Evolutionary conservation across 2,888 invertebrate genomes (phyloP).

Genomic region (Sphecodes monilicornis): DNA sequence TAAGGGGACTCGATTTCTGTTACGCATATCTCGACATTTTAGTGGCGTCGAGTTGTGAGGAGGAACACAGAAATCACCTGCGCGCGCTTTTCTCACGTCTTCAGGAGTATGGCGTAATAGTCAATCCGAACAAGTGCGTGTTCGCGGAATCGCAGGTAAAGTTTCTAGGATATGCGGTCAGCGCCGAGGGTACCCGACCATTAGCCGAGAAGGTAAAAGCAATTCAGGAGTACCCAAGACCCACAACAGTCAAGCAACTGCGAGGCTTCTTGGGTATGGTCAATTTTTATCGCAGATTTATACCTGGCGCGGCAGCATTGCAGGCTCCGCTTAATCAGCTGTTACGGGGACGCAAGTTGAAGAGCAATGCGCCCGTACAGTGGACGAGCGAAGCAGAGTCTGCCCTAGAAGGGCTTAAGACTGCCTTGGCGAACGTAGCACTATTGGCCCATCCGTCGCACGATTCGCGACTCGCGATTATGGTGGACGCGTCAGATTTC

Average conservation of each 20-base stretch:
- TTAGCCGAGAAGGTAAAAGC: not conserved
- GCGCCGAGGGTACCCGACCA: not conserved
- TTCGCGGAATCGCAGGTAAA: not conserved
- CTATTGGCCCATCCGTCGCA: not conserved
- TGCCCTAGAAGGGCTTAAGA: not conserved
- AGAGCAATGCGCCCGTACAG: too few species aligned
- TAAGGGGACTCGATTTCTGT: too few species aligned
- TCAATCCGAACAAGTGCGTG: slow-evolving; percentile 21
- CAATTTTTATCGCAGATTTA: too few species aligned
- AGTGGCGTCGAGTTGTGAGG: too few species aligned
- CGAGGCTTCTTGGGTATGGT: too few species aligned
- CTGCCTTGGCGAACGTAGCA: not conserved
- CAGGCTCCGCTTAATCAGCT: not conserved
- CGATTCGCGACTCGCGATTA: not conserved
- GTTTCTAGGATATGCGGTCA: slow-evolving; percentile 1
- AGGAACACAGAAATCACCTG: too few species aligned
- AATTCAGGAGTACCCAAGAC: not conserved
- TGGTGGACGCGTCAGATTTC: slow-evolving; percentile 9
- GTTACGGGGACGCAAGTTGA: not conserved
- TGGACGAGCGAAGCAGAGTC: too few species aligned
- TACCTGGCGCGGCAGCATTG: too few species aligned
- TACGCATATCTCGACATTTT: too few species aligned
- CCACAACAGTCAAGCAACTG: too few species aligned
- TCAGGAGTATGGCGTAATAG: not conserved
- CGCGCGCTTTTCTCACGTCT: not conserved